A percentile compares a stretch with the other conserved stretches of the same genome.
Conservation (phyloP, 2,888 invertebrate genomes). For the Crocallis elinguaria region DNA sequence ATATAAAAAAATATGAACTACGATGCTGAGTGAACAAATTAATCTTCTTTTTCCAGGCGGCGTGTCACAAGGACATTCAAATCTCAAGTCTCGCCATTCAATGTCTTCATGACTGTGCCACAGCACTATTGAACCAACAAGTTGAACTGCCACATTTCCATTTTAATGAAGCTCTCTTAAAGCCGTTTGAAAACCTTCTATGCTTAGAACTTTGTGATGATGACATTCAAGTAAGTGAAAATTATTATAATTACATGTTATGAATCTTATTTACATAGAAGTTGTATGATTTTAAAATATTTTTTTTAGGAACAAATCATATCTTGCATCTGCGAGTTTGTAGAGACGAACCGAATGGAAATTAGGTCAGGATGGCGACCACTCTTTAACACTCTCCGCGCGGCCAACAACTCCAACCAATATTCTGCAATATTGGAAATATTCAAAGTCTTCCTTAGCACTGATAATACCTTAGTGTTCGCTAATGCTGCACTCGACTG, state of each 20-base stretch:
- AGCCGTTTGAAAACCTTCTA: conserved; percentile 97
- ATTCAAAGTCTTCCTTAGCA: conserved; percentile 96
- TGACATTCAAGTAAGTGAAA: conserved; percentile 91
- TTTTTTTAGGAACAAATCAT: conserved; percentile 92
- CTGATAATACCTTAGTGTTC: conserved; percentile 96
- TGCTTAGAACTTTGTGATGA: conserved; percentile 97
- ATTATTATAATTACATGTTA: not conserved
- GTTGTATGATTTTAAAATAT: not conserved
- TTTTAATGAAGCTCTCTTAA: conserved; percentile 96
- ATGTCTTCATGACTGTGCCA: conserved; percentile 96
- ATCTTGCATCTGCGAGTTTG: conserved; percentile 97
- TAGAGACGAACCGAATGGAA: conserved; percentile 96
- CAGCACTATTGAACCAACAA: conserved; percentile 93
- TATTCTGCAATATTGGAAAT: conserved; percentile 93
- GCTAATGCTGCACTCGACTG: conserved; percentile 97
- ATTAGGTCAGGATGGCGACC: conserved; percentile 98
- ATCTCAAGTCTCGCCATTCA: conserved; percentile 96
- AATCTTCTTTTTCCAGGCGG: conserved; percentile 89
- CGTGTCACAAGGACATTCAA: conserved; percentile 94
- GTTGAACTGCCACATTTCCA: conserved; percentile 96
- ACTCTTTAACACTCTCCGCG: conserved; percentile 95
- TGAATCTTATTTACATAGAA: not conserved
- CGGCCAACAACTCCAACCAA: conserved; percentile 91
- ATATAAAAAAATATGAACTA: too few species aligned
- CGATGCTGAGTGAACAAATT: too few species aligned